Percentiles rank a stretch among this genome's conserved stretches.
Conservation (phyloP, 2,113 vertebrate genomes). For the Cathartes aura region DNA sequence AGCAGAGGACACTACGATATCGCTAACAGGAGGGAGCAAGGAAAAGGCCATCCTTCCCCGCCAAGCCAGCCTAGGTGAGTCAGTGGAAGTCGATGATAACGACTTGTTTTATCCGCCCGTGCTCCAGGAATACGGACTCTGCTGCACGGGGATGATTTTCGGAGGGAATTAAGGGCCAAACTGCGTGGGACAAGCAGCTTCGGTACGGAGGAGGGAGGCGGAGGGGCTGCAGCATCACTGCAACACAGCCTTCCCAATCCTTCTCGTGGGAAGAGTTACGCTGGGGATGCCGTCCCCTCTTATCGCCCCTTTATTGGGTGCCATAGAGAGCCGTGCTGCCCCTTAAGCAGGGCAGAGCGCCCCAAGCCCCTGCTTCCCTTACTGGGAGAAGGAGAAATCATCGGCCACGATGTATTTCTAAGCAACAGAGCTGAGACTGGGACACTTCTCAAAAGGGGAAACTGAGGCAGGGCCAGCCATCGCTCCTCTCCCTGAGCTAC, state of each 20-base stretch:
- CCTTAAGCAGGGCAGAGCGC: background rate
- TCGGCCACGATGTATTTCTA: fast-evolving
- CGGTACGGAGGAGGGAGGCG: background rate
- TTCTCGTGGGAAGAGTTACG: background rate
- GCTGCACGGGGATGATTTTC: background rate
- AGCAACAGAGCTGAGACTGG: background rate
- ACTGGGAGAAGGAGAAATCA: background rate
- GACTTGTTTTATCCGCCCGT: fast-evolving
- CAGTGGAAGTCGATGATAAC: fast-evolving
- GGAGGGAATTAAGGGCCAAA: background rate
- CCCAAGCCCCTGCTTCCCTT: background rate
- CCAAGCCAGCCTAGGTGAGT: background rate
- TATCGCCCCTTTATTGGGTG: fast-evolving
- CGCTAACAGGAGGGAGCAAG: background rate
- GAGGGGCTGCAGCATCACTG: background rate
- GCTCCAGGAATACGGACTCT: background rate
- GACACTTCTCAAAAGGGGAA: background rate
- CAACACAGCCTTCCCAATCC: fast-evolving
- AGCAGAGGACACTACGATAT: background rate
- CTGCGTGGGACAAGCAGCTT: background rate
- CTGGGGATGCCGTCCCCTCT: background rate
- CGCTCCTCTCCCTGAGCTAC: fast-evolving
- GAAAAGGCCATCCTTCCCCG: background rate
- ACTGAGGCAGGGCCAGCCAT: background rate
- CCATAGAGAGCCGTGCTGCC: background rate